Percentiles rank a stretch among this genome's conserved stretches.
These are phyloP conservation scores for Linnaemya tessellans DNA, from an alignment of 2,888 invertebrate species.

Conservation along the genomic window DNA sequence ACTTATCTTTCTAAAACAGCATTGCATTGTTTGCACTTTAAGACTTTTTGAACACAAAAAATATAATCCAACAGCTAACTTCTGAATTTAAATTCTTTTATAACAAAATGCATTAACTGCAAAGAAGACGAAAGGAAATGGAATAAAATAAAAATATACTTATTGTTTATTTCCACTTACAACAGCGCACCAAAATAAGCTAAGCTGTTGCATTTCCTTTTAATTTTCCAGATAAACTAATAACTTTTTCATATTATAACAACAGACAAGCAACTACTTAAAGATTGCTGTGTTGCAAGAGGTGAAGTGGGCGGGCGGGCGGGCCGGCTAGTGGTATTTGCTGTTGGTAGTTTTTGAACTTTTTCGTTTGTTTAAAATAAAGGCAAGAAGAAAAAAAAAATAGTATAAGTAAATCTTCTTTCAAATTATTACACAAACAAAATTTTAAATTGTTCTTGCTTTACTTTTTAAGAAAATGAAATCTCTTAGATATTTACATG, in stretches of 20 bases:
- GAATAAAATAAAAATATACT: conserved; percentile 19
- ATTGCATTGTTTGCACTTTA: background rate
- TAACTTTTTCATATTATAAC: conserved; percentile 60
- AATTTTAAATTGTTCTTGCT: conserved; percentile 49
- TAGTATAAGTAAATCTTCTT: conserved; percentile 18
- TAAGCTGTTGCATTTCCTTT: conserved; percentile 70
- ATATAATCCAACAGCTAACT: background rate
- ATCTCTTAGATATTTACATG: background rate
- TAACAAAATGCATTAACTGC: conserved; percentile 24
- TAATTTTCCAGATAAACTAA: conserved; percentile 59
- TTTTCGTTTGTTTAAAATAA: conserved; percentile 15
- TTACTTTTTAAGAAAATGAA: conserved; percentile 40
- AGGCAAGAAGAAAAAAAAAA: conserved; percentile 1
- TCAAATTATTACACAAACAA: conserved; percentile 24
- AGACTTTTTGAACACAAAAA: conserved; percentile 2
- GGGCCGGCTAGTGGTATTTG: too few species aligned
- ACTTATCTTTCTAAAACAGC: conserved; percentile 17
- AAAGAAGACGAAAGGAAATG: conserved; percentile 12
- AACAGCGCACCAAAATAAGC: conserved; percentile 43
- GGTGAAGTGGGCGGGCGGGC: background rate
- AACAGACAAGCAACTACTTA: conserved; percentile 58
- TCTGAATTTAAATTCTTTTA: background rate
- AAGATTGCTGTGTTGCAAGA: conserved; percentile 28
- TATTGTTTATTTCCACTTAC: conserved; percentile 17
- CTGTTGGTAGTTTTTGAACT: conserved; percentile 38